Evolutionary conservation across 2,888 invertebrate genomes (phyloP), one percentile per base, ranked within the genome.

Genomic region (Oeneis ivallda): DNA sequence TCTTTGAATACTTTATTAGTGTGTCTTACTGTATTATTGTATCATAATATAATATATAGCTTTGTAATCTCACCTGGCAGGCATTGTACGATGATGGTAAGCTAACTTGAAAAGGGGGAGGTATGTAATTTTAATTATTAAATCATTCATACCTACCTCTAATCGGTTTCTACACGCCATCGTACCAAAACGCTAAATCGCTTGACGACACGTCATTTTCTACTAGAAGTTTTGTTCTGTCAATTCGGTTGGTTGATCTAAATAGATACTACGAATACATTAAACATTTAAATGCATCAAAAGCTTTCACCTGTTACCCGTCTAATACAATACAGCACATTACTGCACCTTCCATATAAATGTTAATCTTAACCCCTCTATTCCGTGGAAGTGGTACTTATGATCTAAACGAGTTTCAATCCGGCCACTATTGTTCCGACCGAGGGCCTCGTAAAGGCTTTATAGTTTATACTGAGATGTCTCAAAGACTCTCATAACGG

Each of bases 381-480:
- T 47, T 58, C 57, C 34, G 50, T 26, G 39, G 64, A 73, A 78
- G 74, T 71, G 76, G 78, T 75, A 74, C 82, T 85, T 78, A 76
- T 78, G 78, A 79, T 74, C 79, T 81, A 81, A 83, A 84, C 80
- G 84, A 82, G 81, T 81, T 84, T 80, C 82, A 84, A 84, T 85
- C 81, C 79, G 77, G 78, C 75, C 70, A 75, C 82, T 75, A 82
- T 82, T 85, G 82, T 84, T 80, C 79, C 74, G 74, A 79, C 81
- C 80, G 79, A 82, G 79, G 73, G 72, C 72, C 69, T 78, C 82
- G 78, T 85, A 81, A 84, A 84, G 71, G 66, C 68, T 62, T 72
- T 65, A 65, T 39, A n/a, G 68, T 62, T 72, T 65, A 65, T 39
- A n/a, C 57, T 19, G 60, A 67, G 68, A 68, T 62, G 64, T 68